Percentiles rank a stretch among this genome's conserved stretches.
Evolutionary conservation across 2,888 invertebrate genomes (phyloP).

Genomic region (Athalia cordata): DNA sequence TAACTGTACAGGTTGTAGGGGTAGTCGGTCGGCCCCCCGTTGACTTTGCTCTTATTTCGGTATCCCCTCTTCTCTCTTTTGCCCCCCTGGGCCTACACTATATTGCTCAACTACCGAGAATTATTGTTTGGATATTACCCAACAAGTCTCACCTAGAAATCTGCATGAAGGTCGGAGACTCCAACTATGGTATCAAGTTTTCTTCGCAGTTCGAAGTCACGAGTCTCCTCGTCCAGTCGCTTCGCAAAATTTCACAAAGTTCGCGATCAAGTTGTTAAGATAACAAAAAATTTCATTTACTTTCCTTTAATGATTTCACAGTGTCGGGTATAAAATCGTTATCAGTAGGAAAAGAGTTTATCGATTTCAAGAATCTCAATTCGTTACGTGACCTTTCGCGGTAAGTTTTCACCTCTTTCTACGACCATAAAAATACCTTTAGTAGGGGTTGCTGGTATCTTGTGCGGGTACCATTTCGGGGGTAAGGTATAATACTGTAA

Average conservation of each 20-base stretch:
- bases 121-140: conserved; percentile 50
- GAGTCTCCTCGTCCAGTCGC: conserved; percentile 49
- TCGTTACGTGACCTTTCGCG: conserved; percentile 5
- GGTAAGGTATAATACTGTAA: conserved; percentile 57
- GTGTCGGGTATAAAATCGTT: neutral
- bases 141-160: conserved; percentile 41
- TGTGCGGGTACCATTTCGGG: conserved; percentile 67
- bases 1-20: conserved; percentile 63
- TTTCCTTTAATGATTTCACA: neutral
- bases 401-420: conserved; percentile 21
- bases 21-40: conserved; percentile 53
- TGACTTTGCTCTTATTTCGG: conserved; percentile 65
- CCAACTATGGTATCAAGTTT: conserved; percentile 40
- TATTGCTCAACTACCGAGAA: conserved; percentile 53
- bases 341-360: neutral
- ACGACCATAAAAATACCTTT: neutral
- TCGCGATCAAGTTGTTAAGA: neutral
- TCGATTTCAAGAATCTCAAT: neutral
- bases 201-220: conserved; percentile 34
- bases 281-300: neutral
- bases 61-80: conserved; percentile 55
- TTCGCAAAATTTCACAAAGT: conserved; percentile 15
- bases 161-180: conserved; percentile 48
- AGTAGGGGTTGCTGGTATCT: neutral
- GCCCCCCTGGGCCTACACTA: conserved; percentile 51